Conservation (phyloP, 2,797 vertebrate species). For the Cuniculus paca region DNA sequence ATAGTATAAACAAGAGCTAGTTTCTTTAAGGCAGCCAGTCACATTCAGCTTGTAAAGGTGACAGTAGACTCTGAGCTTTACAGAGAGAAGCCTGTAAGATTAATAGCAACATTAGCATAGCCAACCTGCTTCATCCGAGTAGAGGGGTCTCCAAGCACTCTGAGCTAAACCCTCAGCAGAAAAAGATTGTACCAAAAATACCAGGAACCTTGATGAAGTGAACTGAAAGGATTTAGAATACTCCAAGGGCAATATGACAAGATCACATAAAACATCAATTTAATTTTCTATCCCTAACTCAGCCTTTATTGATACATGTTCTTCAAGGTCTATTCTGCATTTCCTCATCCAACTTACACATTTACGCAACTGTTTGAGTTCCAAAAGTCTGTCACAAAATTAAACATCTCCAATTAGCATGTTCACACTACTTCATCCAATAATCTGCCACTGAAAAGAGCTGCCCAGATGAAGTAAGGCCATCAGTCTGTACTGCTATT, state of each 20-base stretch:
- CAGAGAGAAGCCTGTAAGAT: conserved; percentile 8
- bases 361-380: conserved; percentile 3
- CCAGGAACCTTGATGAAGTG: conserved; percentile 56
- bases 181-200: conserved; percentile 71
- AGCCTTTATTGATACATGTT: not conserved
- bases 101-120: conserved; percentile 47
- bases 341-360: not conserved
- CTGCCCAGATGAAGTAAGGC: not conserved
- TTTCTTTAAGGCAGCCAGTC: not conserved
- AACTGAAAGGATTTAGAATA: conserved; percentile 70
- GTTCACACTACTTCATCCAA: not conserved
- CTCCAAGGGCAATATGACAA: conserved; percentile 58
- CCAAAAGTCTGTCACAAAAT: conserved; percentile 43
- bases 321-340: not conserved
- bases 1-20: conserved; percentile 3
- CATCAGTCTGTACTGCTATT: not conserved
- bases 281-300: conserved; percentile 49
- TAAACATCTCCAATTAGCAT: not conserved
- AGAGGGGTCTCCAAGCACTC: conserved; percentile 49
- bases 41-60: conserved; percentile 33
- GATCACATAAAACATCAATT: conserved; percentile 20
- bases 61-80: not conserved
- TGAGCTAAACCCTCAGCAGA: conserved; percentile 20
- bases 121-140: conserved; percentile 49
- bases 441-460: not conserved